phyloP scores from a whole-genome alignment of 2,113 vertebrate genomes.

The Vulpes vulpes region DNA sequence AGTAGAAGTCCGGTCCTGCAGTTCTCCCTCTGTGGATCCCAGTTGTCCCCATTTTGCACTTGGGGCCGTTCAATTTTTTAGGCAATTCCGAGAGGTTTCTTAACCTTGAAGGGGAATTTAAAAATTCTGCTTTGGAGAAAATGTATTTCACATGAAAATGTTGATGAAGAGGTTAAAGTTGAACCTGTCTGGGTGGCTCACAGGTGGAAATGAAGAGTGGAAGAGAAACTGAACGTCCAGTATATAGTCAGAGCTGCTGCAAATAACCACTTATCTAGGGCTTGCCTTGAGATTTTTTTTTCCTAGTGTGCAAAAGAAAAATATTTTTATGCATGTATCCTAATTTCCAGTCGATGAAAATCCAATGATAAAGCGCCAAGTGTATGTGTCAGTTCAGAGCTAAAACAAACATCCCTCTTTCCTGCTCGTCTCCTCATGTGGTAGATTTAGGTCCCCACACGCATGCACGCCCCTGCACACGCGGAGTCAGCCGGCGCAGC shows the following conservation, averaged over 20 bases:
- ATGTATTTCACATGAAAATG: background rate
- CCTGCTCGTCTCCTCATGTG: background rate
- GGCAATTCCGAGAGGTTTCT: background rate
- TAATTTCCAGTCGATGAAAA: background rate
- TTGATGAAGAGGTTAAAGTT: background rate
- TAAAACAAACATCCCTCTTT: background rate
- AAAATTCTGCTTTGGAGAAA: background rate
- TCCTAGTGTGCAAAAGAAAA: conserved; percentile 14
- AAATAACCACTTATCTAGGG: background rate
- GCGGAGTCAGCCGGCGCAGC: background rate
- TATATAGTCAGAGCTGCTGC: background rate
- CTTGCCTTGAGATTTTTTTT: background rate
- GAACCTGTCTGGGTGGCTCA: background rate
- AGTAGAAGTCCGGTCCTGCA: background rate
- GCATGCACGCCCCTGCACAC: rapidly evolving
- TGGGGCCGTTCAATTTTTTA: background rate
- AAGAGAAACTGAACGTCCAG: background rate
- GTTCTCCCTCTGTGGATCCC: background rate
- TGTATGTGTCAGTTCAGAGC: background rate
- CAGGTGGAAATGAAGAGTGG: background rate
- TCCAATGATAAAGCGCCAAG: conserved; percentile 20
- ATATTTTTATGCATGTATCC: background rate
- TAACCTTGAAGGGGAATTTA: background rate
- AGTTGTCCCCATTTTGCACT: background rate
- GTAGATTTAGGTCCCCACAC: background rate